A percentile compares a stretch with the other conserved stretches of the same genome.
Conservation (phyloP, 2,113 vertebrate genomes). For the Phaethornis superciliosus region DNA sequence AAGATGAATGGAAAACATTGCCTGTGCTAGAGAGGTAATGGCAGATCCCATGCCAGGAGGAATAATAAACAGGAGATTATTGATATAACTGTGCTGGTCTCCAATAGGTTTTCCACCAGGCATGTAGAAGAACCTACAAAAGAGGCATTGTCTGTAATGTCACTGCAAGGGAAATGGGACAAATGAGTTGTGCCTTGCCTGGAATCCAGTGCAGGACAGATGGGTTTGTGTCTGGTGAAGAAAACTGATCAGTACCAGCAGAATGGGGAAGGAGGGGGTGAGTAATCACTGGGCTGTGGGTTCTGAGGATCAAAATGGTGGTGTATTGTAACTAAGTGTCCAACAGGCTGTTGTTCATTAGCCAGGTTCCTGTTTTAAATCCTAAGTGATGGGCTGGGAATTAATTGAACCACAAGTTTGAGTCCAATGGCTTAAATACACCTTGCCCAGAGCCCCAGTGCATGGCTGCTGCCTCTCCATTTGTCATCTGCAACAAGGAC, state of each 20-base stretch:
- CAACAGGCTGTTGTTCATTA: not conserved
- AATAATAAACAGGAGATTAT: slow-evolving; percentile 54
- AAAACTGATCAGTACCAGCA: not conserved
- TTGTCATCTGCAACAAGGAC: not conserved
- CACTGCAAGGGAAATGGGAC: not conserved
- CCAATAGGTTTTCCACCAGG: not conserved
- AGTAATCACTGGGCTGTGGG: not conserved
- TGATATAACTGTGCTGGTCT: slow-evolving; percentile 7
- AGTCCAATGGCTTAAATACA: not conserved
- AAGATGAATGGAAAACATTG: slow-evolving; percentile 44
- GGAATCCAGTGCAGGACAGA: not conserved
- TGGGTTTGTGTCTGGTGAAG: not conserved
- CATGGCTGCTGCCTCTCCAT: not conserved
- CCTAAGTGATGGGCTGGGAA: not conserved
- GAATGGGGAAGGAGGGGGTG: not conserved
- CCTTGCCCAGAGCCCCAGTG: not conserved
- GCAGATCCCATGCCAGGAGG: slow-evolving; percentile 49
- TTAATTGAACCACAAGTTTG: not conserved
- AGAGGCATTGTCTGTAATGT: slow-evolving; percentile 25
- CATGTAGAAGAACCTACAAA: slow-evolving; percentile 2
- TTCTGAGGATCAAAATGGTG: not conserved
- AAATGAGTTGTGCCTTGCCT: slow-evolving; percentile 15
- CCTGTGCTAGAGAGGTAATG: slow-evolving; percentile 10
- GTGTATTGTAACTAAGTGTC: not conserved
- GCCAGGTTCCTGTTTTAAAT: not conserved